Conservation (phyloP, 2,113 vertebrate genomes). For the Chlorodrepanis virens region DNA sequence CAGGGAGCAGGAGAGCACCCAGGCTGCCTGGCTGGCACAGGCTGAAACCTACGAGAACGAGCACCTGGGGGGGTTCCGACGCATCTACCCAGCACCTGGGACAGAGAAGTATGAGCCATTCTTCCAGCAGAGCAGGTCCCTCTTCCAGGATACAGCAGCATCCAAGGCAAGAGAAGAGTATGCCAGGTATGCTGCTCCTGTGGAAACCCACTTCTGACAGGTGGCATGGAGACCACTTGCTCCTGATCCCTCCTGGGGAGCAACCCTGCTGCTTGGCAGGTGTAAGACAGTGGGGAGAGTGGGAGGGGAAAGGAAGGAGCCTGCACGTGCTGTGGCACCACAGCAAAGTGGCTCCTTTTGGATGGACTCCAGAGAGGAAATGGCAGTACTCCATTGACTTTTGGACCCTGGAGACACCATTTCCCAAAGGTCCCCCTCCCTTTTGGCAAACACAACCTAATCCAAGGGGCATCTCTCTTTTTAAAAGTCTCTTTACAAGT, state of each 20-base stretch:
- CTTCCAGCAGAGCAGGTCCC: slow-evolving; percentile 72
- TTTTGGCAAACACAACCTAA: background rate
- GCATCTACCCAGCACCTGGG: slow-evolving; percentile 64
- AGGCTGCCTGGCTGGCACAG: slow-evolving; percentile 66
- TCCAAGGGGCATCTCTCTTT: background rate
- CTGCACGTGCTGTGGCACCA: accelerated
- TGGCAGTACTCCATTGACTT: background rate
- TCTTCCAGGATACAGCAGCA: slow-evolving; percentile 74
- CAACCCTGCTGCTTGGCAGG: background rate
- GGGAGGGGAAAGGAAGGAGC: background rate
- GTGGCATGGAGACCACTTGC: background rate
- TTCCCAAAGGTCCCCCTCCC: background rate
- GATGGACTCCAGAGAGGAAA: background rate
- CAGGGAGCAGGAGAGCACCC: slow-evolving; percentile 52
- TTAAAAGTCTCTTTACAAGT: background rate
- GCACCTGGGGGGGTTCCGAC: slow-evolving; percentile 69
- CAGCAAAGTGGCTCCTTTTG: background rate
- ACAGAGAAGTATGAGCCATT: slow-evolving; percentile 66
- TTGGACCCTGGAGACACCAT: background rate
- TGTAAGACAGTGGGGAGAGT: background rate
- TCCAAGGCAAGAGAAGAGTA: slow-evolving; percentile 77
- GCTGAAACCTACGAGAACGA: slow-evolving; percentile 66
- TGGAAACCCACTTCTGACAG: accelerated
- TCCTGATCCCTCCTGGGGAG: background rate
- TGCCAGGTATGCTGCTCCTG: slow-evolving; percentile 54